Percentiles rank a stretch among this genome's conserved stretches.
Conservation (phyloP, 92 coral and sea anemone species). For the Zoanthus sociatus region DNA sequence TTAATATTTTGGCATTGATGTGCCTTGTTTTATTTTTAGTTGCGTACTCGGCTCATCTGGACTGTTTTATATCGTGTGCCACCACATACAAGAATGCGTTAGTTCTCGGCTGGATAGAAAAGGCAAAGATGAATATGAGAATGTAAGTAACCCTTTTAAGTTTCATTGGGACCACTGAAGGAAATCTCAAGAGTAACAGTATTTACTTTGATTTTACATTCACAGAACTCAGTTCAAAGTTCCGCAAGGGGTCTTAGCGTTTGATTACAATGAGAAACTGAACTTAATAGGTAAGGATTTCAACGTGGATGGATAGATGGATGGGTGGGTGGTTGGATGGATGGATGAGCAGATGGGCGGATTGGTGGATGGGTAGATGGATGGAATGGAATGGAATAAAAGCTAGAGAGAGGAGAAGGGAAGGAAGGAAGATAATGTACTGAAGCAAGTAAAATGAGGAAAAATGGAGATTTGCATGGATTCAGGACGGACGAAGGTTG, state of each 20-base stretch:
- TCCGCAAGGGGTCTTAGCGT: slow-evolving; percentile 97
- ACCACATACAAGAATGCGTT: slow-evolving; percentile 91
- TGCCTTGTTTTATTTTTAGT: slow-evolving; percentile 54
- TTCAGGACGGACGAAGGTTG: too few species aligned
- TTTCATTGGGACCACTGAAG: not conserved
- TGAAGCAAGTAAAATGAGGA: not conserved
- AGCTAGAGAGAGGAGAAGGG: not conserved
- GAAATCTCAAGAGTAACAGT: not conserved
- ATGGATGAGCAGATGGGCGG: not conserved
- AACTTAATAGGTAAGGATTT: slow-evolving; percentile 72
- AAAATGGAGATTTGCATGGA: not conserved
- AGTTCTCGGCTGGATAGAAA: slow-evolving; percentile 98
- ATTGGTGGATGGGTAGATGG: not conserved
- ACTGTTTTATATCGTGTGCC: slow-evolving; percentile 96
- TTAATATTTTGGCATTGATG: not conserved
- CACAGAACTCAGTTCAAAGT: slow-evolving; percentile 90
- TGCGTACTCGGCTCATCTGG: slow-evolving; percentile 88
- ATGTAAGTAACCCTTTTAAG: slow-evolving; percentile 66
- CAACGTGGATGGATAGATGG: not conserved
- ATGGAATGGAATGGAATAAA: not conserved
- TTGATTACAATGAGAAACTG: slow-evolving; percentile 92
- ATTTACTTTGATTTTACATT: not conserved
- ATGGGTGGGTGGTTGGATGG: not conserved
- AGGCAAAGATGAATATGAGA: slow-evolving; percentile 90
- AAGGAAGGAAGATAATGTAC: not conserved